Base-by-base conservation (phyloP, 2,113 vertebrate species). In the Craseonycteris thonglongyai region DNA sequence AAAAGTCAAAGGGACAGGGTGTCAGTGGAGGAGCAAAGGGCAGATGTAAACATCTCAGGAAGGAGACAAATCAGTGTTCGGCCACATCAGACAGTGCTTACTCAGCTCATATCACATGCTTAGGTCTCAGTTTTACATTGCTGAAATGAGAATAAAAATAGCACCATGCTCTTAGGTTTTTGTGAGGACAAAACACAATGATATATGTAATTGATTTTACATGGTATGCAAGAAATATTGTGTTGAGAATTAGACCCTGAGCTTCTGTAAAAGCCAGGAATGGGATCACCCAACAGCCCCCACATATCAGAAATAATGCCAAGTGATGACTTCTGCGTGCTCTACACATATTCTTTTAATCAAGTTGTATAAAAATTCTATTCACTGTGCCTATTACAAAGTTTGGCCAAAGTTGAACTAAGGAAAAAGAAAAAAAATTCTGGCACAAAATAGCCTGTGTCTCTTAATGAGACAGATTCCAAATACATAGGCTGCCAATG, bases 391-490 rank as follows among this genome's bases (percentile, higher is more conserved):
- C 63, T 47, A 45, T 38, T 80, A 69, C 45, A 90, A 78, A 76
- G 21, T 76, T 88, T 96, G 24, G 83, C 11, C 21, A 24, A 85
- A 94, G 79, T 22, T 76, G 59, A 88, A 88, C 51, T 56, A 78
- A 71, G 75, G 61, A 65, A 78, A 19, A n/a, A n/a, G n/a, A n/a
- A n/a, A n/a, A n/a, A n/a, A 65, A 58, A 88, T 91, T 94, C 91
- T 96, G 88, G 18, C 45, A 89, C 58, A 94, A 72, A 61, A 72
- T 87, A 96, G 40, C n/a, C 33, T 81, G 47, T 58, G 71, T 69
- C 24, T 80, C 78, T 96, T 97, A 94, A 87, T 92, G 94, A 97
- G 92, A 78, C 88, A 98, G 97, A 96, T 78, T 97, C 86, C 95
- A 94, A 96, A 83, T 92, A 81, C 68, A 96, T 74, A 28, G 94